phyloP scores from a whole-genome alignment of 2,797 vertebrate species.

The Amazona finschi region DNA sequence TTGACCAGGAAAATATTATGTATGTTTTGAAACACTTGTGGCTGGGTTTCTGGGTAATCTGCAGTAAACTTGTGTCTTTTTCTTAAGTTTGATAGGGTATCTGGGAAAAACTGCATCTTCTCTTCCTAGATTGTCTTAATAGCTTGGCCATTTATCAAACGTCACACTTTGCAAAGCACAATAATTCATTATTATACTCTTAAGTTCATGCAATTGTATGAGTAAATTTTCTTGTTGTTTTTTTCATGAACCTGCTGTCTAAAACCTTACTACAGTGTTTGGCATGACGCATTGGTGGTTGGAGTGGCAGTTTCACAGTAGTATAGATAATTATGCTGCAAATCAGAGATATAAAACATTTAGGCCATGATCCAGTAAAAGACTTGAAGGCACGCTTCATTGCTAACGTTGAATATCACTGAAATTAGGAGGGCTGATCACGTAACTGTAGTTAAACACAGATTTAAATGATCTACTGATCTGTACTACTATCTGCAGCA shows the following conservation, averaged over 20 bases:
- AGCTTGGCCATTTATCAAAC: neutral
- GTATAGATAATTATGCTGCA: neutral
- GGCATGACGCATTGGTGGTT: neutral
- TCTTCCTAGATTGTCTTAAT: neutral
- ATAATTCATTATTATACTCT: neutral
- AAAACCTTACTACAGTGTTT: neutral
- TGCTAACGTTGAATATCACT: neutral
- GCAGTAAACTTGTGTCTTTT: neutral
- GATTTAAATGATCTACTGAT: neutral
- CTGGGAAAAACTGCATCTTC: neutral
- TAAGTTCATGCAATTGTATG: neutral
- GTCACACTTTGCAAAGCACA: neutral
- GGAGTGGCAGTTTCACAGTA: neutral
- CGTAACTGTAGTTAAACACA: neutral
- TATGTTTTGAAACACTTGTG: neutral
- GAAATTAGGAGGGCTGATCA: neutral
- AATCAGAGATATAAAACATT: neutral
- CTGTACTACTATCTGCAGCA: neutral
- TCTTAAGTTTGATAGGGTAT: neutral
- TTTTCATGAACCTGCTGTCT: neutral
- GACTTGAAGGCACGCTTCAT: neutral
- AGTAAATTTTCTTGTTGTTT: neutral
- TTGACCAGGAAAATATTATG: neutral
- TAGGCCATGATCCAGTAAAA: neutral
- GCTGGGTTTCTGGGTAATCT: neutral